Conservation (phyloP, 1,140 invertebrate genomes). For the Holcopasites calliopsidis region DNA sequence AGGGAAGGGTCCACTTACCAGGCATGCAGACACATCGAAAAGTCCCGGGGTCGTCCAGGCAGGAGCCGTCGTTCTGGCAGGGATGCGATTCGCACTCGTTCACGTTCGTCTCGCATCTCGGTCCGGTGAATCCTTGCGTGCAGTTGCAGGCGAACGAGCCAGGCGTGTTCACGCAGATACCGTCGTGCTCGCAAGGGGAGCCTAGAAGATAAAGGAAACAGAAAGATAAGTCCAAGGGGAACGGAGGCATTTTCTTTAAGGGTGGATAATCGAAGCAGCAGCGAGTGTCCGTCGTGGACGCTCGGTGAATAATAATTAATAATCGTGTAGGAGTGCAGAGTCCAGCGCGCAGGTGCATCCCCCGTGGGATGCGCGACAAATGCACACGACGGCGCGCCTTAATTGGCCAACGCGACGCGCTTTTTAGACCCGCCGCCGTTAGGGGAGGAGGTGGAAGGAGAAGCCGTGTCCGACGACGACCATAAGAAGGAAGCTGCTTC, state of each 20-base stretch:
- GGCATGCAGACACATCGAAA: slow-evolving; percentile 98
- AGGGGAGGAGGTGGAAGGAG: slow-evolving; percentile 6
- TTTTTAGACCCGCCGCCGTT: slow-evolving; percentile 53
- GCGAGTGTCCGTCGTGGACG: slow-evolving; percentile 64
- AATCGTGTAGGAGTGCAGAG: slow-evolving; percentile 26
- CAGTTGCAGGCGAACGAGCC: slow-evolving; percentile 96
- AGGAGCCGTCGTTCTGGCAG: slow-evolving; percentile 96
- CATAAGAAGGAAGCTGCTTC: slow-evolving; percentile 54
- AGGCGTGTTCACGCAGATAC: slow-evolving; percentile 96
- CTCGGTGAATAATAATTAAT: slow-evolving; percentile 67
- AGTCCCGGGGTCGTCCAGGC: slow-evolving; percentile 95
- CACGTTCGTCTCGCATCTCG: slow-evolving; percentile 94
- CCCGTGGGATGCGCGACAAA: slow-evolving; percentile 55
- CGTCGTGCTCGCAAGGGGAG: slow-evolving; percentile 95
- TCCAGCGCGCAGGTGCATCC: slow-evolving; percentile 33
- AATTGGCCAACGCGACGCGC: slow-evolving; percentile 61
- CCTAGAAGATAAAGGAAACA: slow-evolving; percentile 79
- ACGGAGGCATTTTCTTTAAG: not conserved
- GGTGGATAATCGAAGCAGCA: slow-evolving; percentile 69
- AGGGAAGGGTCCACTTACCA: slow-evolving; percentile 83
- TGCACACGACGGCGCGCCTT: slow-evolving; percentile 62
- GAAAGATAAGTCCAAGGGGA: no score
- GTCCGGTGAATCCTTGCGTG: slow-evolving; percentile 94
- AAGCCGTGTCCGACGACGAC: slow-evolving; percentile 5
- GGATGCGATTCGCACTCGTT: slow-evolving; percentile 97